These are phyloP conservation scores for Toxotes chatareus DNA, from an alignment of 2,113 vertebrate genomes.

Conservation along the genomic window DNA sequence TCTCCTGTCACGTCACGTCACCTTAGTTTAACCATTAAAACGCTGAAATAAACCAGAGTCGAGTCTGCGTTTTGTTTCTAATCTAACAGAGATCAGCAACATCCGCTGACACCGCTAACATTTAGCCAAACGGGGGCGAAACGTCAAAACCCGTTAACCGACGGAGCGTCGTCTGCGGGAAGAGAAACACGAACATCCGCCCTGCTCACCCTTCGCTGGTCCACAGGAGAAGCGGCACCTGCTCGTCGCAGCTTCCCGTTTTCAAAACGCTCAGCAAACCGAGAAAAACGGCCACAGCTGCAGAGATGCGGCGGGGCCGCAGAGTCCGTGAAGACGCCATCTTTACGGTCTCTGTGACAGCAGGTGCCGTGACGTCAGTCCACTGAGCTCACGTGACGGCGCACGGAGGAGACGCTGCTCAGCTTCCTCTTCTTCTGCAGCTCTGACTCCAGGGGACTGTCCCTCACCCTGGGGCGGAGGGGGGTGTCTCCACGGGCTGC, in stretches of 20 bases:
- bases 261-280: background rate
- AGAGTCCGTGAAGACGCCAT: conserved; percentile 67
- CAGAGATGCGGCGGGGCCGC: conserved; percentile 18
- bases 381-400: conserved; percentile 4
- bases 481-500: too few species aligned
- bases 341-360: conserved; percentile 46
- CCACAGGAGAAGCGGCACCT: conserved; percentile 88
- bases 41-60: too few species aligned
- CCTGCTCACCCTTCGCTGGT: conserved; percentile 81
- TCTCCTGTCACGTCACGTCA: background rate
- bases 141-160: background rate
- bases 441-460: too few species aligned
- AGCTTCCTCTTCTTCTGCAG: background rate
- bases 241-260: conserved; percentile 70
- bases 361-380: conserved; percentile 18
- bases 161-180: too few species aligned
- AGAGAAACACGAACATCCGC: background rate
- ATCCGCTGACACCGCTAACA: background rate
- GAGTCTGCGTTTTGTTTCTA: background rate
- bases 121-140: background rate
- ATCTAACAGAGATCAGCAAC: background rate
- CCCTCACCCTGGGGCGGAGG: too few species aligned
- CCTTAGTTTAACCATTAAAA: background rate
- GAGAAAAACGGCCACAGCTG: conserved; percentile 41
- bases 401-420: background rate